Evolutionary conservation across 2,888 invertebrate genomes (phyloP), one percentile per base, ranked within the genome.

Genomic region (Argyresthia goedartella): DNA sequence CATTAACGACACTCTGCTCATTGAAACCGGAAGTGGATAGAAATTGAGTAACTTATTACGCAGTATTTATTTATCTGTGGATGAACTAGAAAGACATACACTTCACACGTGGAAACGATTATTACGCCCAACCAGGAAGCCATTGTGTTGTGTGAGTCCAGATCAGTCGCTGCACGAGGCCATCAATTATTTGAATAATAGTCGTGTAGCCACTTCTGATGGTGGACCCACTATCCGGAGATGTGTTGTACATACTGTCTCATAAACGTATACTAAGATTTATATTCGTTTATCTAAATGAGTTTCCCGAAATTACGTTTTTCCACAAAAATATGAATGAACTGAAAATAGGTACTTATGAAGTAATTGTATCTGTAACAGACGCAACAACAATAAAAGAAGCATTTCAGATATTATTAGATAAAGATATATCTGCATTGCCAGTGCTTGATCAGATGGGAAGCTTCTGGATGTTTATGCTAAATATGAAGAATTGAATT

Each of bases 401-500:
- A 58, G 82, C 85, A 55, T 85, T 86, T 71, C 74, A 81, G 58
- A 64, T 84, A 52, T 63, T 85, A 57, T 65, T 85, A 63, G 78
- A 82, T 58, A 82, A 79, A 68, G 76, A 85, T 76, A 71, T 86
- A 59, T 86, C 86, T 42, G 86, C 86, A 65, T 70, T 86, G 59
- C 85, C 86, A 39, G 67, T 86, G 55, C 67, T 86, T 65, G 80
- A 82, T 59, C 79, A 81, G 73, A 76, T 53, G 79, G 80, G 52
- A 76, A 65, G 56, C 71, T 86, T 56, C 63, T 84, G 55, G 81
- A 81, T 61, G 85, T 86, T 39, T 86, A 85, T 65, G 81, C 86
- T 59, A 87, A 86, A 70, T 86, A 82, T 66, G 86, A 87, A 75
- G 86, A 86, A 57, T 76, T 87, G 61, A 95, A 96, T 88, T 88